Percentiles rank a stretch among this genome's conserved stretches.
These are phyloP conservation scores for Geodia barretti DNA, from an alignment of 37 sponge, comb jelly and placozoan species.

Conservation along the genomic window DNA sequence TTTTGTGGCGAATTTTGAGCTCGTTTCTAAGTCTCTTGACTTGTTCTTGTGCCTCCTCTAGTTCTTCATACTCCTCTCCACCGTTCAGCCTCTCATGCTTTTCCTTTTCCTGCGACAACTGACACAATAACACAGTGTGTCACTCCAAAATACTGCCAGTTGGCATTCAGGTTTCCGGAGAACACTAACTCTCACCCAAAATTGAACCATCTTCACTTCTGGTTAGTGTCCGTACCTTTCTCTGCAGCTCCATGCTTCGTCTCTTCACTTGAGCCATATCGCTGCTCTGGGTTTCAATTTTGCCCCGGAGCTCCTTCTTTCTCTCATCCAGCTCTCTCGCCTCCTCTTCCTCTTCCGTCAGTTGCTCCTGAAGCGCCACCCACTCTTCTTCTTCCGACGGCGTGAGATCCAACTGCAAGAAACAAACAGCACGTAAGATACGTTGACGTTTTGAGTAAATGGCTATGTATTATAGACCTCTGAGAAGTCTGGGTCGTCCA, in stretches of 20 bases:
- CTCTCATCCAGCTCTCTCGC: neutral
- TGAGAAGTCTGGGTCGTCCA: no score
- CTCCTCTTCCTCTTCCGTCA: neutral
- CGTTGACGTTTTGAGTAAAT: no score
- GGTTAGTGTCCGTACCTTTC: neutral
- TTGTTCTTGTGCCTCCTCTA: neutral
- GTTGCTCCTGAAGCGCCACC: neutral
- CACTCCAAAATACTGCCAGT: neutral
- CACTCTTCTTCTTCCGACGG: neutral
- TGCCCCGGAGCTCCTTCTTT: neutral
- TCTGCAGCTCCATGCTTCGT: neutral
- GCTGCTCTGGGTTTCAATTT: neutral
- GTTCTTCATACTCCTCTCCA: neutral
- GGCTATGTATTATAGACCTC: no score
- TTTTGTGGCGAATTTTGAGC: neutral
- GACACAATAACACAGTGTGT: neutral
- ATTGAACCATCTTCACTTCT: no score
- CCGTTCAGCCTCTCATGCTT: neutral
- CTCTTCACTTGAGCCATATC: neutral
- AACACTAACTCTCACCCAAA: neutral
- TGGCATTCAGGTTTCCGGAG: neutral
- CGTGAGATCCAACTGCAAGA: no score
- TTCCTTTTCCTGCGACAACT: neutral
- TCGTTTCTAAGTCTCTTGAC: neutral
- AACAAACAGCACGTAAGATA: no score